Conservation (phyloP, 53 echinoderm and acorn worm species). For the Holothuria scabra region DNA sequence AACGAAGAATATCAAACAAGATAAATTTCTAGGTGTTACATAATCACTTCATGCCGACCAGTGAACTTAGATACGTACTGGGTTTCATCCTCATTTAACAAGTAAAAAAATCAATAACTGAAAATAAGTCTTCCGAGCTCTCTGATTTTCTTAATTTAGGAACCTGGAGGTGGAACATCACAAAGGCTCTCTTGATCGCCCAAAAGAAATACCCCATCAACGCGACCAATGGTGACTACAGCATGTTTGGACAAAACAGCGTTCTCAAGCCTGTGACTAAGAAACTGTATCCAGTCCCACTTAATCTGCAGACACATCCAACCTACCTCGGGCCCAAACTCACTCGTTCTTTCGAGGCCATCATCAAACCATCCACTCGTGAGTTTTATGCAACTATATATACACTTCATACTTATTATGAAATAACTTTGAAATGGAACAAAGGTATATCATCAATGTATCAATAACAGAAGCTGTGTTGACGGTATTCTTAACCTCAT, state of each 20-base stretch:
- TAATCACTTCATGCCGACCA: no score
- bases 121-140: neutral
- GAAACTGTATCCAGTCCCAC: conserved; percentile 70
- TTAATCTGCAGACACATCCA: conserved; percentile 80
- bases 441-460: no score
- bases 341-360: conserved; percentile 88
- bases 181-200: conserved; percentile 84
- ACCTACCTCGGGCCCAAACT: conserved; percentile 78
- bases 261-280: conserved; percentile 61
- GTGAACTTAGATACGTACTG: no score
- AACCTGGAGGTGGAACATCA: conserved; percentile 92
- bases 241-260: conserved; percentile 64
- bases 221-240: conserved; percentile 48
- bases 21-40: no score
- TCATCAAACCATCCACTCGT: conserved; percentile 92
- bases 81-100: no score
- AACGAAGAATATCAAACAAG: no score
- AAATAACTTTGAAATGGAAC: no score
- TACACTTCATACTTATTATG: no score
- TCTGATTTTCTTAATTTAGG: conserved; percentile 41
- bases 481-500: no score
- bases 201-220: conserved; percentile 56
- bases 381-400: conserved; percentile 34
- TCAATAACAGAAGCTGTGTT: no score
- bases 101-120: no score